These are phyloP conservation scores for Chelon labrosus DNA, from an alignment of 2,797 vertebrate species.

Conservation along the genomic window DNA sequence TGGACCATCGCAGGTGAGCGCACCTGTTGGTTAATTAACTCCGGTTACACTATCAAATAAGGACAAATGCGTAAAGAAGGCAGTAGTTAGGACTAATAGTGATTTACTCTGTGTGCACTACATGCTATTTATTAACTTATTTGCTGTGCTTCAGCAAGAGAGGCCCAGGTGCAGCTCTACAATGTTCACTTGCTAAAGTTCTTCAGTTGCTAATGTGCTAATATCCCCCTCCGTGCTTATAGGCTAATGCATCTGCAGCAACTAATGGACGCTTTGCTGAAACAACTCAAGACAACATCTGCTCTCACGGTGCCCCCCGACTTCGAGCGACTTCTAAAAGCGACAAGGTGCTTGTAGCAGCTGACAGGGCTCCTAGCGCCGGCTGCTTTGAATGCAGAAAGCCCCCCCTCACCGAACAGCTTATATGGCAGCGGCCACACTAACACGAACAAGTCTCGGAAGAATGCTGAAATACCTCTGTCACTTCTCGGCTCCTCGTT, in stretches of 20 bases:
- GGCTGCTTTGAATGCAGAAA: not conserved
- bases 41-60: not conserved
- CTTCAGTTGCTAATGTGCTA: too few species aligned
- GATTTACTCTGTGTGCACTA: not conserved
- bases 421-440: not conserved
- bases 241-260: not conserved
- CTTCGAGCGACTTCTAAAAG: conserved; percentile 9
- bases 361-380: not conserved
- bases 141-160: not conserved
- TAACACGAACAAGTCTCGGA: conserved; percentile 38
- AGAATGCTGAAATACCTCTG: conserved; percentile 75
- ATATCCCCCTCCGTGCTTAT: too few species aligned
- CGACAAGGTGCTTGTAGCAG: not conserved
- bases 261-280: not conserved
- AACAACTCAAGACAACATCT: not conserved
- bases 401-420: too few species aligned
- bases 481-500: conserved; percentile 70
- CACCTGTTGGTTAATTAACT: conserved; percentile 49
- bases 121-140: too few species aligned
- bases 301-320: too few species aligned
- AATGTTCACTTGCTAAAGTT: too few species aligned
- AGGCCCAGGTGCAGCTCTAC: not conserved
- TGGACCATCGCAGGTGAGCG: conserved; percentile 8
- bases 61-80: too few species aligned
- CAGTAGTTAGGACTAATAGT: not conserved